These are phyloP conservation scores for Pandion haliaetus DNA, from an alignment of 2,113 vertebrate species.

Conservation along the genomic window DNA sequence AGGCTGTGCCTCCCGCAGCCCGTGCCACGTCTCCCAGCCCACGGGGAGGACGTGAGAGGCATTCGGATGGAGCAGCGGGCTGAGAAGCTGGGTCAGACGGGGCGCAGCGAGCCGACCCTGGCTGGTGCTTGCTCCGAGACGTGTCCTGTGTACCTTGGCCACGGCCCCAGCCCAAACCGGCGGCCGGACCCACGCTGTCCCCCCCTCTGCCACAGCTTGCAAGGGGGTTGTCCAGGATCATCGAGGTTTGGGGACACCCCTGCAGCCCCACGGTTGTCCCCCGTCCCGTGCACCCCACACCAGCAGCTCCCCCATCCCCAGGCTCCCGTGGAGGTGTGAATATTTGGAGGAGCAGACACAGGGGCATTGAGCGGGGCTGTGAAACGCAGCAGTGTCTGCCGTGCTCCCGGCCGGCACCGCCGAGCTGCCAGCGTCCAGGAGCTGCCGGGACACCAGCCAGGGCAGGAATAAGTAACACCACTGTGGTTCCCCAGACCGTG, in stretches of 20 bases:
- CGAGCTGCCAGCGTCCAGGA: conserved; percentile 9
- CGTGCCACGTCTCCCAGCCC: neutral
- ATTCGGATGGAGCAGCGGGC: neutral
- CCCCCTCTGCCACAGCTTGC: fast-evolving
- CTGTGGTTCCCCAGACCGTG: conserved; percentile 32
- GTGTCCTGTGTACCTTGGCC: neutral
- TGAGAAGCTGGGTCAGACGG: neutral
- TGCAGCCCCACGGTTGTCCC: neutral
- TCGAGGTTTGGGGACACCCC: neutral
- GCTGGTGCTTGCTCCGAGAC: neutral
- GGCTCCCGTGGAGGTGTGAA: neutral
- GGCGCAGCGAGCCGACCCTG: neutral
- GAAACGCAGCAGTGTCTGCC: neutral
- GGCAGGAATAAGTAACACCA: conserved; percentile 40
- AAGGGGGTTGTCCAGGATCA: no score
- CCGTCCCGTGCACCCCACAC: fast-evolving
- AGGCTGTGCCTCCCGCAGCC: neutral
- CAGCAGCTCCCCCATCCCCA: neutral
- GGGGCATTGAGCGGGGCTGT: conserved; percentile 4
- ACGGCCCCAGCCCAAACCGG: fast-evolving
- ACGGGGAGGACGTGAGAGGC: neutral
- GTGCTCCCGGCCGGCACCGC: neutral
- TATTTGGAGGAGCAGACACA: neutral
- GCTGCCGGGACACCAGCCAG: conserved; percentile 47
- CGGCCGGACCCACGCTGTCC: fast-evolving